Evolutionary conservation across 1,140 invertebrate species (phyloP), one percentile per base, ranked within the genome.

Genomic region (Anoplophora glabripennis): DNA sequence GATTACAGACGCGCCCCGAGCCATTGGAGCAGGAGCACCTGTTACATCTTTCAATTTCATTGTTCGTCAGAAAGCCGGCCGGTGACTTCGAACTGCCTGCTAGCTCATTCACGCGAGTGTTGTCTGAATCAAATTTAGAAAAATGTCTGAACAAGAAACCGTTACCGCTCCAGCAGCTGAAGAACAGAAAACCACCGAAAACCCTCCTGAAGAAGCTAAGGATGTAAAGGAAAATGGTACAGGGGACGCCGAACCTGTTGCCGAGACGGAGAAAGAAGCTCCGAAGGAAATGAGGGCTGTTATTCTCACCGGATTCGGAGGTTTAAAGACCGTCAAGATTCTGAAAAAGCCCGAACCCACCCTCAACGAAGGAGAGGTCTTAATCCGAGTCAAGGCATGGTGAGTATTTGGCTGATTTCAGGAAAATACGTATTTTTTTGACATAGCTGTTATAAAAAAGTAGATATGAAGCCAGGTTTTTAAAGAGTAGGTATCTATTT

Each of bases 341-440:
- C 80, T 86, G 66, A 89, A 85, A 75, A 90, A 89, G 73, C 86
- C 88, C n/a, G 88, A 92, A 74, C 87, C 89, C 7, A 82, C 81
- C 21, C 75, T 85, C 12, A 82, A 73, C 55, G 88, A 92, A 70
- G 89, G 88, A 45, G 90, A 93, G 74, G 86, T 93, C 53, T 80
- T 93, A 15, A 89, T 93, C 68, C 80, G 88, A 61, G 89, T 93
- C 38, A 90, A 89, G 77, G 87, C 89, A 69, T 93, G 90, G 92
- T 94, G 73, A 89, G 87, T 85, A 37, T 21, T 28, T 5, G 21
- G 21, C 18, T 4, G 34, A 17, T 48, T 33, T 57, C 53, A 35
- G 86, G 85, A 40, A 18, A 15, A n/a, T n/a, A n/a, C n/a, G n/a
- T 1, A 42, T 38, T 56, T 35, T 59, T 59, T 59, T 54, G 8